Percentiles rank a stretch among this genome's conserved stretches.
Conservation (phyloP, 1,140 invertebrate genomes). For the Drosophila triauraria region DNA sequence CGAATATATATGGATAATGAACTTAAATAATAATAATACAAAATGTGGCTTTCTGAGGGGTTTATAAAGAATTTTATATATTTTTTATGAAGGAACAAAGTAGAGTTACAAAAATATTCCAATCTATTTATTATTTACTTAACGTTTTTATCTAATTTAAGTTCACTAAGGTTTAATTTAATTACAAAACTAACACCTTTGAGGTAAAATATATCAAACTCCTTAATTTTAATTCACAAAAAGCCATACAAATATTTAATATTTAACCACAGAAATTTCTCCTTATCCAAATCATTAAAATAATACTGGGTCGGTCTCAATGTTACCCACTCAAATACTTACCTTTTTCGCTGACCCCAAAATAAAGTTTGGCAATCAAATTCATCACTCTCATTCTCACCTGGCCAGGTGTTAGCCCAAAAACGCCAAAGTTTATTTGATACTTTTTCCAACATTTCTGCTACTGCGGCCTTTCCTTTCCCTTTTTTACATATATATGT, state of each 20-base stretch:
- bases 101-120: too few relatives aligned
- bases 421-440: conserved; percentile 38
- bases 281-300: not conserved
- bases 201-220: not conserved
- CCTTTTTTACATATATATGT: conserved; percentile 59
- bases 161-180: too few relatives aligned
- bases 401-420: conserved; percentile 8
- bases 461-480: conserved; percentile 13
- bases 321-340: not conserved
- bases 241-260: not conserved
- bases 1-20: not conserved
- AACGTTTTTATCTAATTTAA: too few relatives aligned
- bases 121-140: too few relatives aligned
- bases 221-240: too few relatives aligned
- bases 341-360: not conserved
- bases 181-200: too few relatives aligned
- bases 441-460: conserved; percentile 25
- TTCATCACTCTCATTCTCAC: conserved; percentile 33
- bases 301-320: not conserved
- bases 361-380: conserved; percentile 32
- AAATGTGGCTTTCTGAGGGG: not conserved
- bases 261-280: not conserved
- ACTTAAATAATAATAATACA: not conserved
- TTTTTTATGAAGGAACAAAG: too few relatives aligned
- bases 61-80: not conserved